Evolutionary conservation across 2,888 invertebrate species (phyloP), one percentile per base, ranked within the genome.

Genomic region (Plutella xylostella): DNA sequence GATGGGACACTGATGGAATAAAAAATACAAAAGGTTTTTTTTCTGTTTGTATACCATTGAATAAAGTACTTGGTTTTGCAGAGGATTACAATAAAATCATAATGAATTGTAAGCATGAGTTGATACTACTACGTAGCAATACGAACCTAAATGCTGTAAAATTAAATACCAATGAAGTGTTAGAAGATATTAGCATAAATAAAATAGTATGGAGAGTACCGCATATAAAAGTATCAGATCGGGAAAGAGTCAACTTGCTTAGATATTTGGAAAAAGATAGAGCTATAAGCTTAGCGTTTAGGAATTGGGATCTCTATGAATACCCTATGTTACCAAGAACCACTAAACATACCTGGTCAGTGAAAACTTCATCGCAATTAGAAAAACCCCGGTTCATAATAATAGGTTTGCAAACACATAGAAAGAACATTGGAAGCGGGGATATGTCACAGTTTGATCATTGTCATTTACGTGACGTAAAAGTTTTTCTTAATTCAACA

Each of bases 271-370:
- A 53, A 46, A 53, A 45, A 63, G 65, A 55, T 53, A 60, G 42
- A 55, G 60, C 38, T 47, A 61, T 43, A 53, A 63, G 47, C 51
- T 55, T 51, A 35, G 47, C 45, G 52, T 68, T 63, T 52, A 49
- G 69, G 42, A 61, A 60, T 42, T 71, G 69, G 68, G 67, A 69
- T 45, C 45, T 72, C 18, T 61, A 65, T 46, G 63, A 65, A 50
- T 65, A 65, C 53, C 66, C 65, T 3, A 35, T 57, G 42, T 43
- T 72, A 45, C 66, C 61, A 17, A 49, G 47, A 45, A 61, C 63
- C 18, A 51, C 51, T 33, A 55, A 62, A 48, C 55, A 63, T 46
- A 51, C 56, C 25, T 63, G 65, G 67, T 48, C 56, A 22, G 52
- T 63, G 11, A 61, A 59, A 53, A 63, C 64, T 22, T 53, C 60